Percentiles rank a stretch among this genome's conserved stretches.
These are phyloP conservation scores for Venustaconcha ellipsiformis DNA, from an alignment of 1,140 invertebrate species.

Conservation along the genomic window DNA sequence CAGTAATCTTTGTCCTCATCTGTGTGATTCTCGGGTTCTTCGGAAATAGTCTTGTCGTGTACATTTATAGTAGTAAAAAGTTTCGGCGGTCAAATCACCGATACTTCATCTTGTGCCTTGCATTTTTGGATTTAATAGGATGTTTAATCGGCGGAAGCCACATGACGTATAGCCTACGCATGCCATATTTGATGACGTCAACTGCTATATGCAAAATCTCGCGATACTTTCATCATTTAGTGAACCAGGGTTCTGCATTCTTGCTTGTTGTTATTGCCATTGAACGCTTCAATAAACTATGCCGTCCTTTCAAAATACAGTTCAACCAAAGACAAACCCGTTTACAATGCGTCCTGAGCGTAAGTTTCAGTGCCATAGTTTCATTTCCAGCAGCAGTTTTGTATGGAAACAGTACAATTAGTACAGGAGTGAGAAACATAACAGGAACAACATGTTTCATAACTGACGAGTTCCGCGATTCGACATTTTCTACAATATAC, in stretches of 20 bases:
- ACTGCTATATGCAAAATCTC: slow-evolving; percentile 14
- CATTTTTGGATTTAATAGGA: slow-evolving; percentile 12
- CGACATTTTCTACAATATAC: slow-evolving; percentile 9
- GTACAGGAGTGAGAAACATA: slow-evolving; percentile 17
- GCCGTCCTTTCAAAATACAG: slow-evolving; percentile 23
- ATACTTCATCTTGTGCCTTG: slow-evolving; percentile 27
- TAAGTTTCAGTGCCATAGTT: slow-evolving; percentile 14
- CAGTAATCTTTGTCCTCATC: slow-evolving; percentile 13
- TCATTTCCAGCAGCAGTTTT: slow-evolving; percentile 13
- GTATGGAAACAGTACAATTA: slow-evolving; percentile 4
- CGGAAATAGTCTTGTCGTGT: slow-evolving; percentile 19
- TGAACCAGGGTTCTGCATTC: slow-evolving; percentile 23
- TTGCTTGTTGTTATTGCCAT: slow-evolving; percentile 19
- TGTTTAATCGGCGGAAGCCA: slow-evolving; percentile 22
- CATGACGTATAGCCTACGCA: slow-evolving; percentile 13
- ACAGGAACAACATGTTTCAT: slow-evolving; percentile 23
- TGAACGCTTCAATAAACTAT: slow-evolving; percentile 23
- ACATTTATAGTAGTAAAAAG: slow-evolving; percentile 17
- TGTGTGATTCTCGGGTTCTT: slow-evolving; percentile 16
- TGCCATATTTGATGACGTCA: slow-evolving; percentile 29
- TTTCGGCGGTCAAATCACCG: slow-evolving; percentile 22
- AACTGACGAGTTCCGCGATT: not conserved
- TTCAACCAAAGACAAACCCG: slow-evolving; percentile 7
- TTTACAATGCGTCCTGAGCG: slow-evolving; percentile 10
- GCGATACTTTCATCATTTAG: slow-evolving; percentile 20